Percentiles rank a stretch among this genome's conserved stretches.
phyloP scores from a whole-genome alignment of 2,113 vertebrate species.

The Melanotaenia duboulayi region DNA sequence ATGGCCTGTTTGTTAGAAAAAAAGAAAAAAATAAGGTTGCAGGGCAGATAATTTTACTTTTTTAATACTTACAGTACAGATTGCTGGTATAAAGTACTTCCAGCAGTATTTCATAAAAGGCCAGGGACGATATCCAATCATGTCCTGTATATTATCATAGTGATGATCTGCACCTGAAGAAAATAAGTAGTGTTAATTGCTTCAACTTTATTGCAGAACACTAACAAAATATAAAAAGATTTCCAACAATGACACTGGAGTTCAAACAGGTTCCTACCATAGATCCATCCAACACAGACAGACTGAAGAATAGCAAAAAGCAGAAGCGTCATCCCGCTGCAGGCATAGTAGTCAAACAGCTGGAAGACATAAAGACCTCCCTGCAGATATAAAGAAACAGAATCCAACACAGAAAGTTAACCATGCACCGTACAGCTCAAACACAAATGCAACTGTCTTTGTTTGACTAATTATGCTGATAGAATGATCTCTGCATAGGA shows the following conservation, averaged over 20 bases:
- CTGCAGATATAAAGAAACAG: slow-evolving; percentile 69
- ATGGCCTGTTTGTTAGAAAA: too few species aligned
- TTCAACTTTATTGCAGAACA: background rate
- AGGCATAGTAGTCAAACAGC: slow-evolving; percentile 94
- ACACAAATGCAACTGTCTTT: too few species aligned
- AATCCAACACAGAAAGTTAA: background rate
- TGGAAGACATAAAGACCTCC: slow-evolving; percentile 97
- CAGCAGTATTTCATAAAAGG: slow-evolving; percentile 92
- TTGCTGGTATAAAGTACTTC: slow-evolving; percentile 88
- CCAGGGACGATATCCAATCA: slow-evolving; percentile 93
- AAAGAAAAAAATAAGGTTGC: too few species aligned
- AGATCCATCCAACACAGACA: slow-evolving; percentile 91
- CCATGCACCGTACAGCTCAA: background rate
- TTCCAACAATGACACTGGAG: background rate
- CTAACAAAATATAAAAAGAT: background rate
- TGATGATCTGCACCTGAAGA: slow-evolving; percentile 87
- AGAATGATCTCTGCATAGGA: too few species aligned
- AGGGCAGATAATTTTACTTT: too few species aligned
- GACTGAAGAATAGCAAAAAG: slow-evolving; percentile 90
- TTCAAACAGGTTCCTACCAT: slow-evolving; percentile 83
- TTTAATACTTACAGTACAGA: slow-evolving; percentile 88
- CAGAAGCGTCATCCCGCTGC: slow-evolving; percentile 90
- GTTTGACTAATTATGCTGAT: too few species aligned
- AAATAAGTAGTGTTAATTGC: slow-evolving; percentile 13
- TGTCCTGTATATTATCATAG: slow-evolving; percentile 92